Base-by-base conservation (phyloP, 2,113 vertebrate species). In the Macheiramphus alcinus region DNA sequence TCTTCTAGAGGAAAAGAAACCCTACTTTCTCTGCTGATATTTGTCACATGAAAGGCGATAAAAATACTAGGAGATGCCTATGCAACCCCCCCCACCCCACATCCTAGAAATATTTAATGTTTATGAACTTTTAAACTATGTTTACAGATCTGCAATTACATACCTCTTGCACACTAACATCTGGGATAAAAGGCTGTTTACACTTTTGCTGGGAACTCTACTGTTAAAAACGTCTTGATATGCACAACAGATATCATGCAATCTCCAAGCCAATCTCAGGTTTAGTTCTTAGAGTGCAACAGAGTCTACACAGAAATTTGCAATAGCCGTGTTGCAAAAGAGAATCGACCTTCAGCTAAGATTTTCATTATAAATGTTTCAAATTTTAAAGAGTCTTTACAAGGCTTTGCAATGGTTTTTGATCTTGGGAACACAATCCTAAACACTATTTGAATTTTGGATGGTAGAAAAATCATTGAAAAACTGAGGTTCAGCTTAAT, bases 31-130 rank as follows among this genome's bases (percentile, higher is more conserved):
- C 47, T 15, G 7, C 22, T 83, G 27, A 13, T 59, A 48, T 27
- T 78, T 78, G 13, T 74, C 20, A 78, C 2, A 1, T 36, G 29
- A 78, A 31, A 88, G 15, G 62, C 13, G 26, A 13, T 47, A 79
- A 94, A 91, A 67, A 50, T 47, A 42, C 13, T 63, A 13, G 11
- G 42, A 50, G 6, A 74, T 21, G 0, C 13, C 38, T 61, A 18
- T 19, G 1, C 1, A 80, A 14, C 2, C 5, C 8, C 8, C 15
- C 52, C 20, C 45, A 3, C 1, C 10, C 25, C 11, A 74, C 12
- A 62, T 40, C 31, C 4, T 6, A 80, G 10, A 68, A 85, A 59
- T 6, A 34, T 67, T 73, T 55, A 58, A 45, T 43, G 42, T 63
- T 66, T 71, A 42, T 16, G 3, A 79, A 63, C 16, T 55, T 59